phyloP scores from a whole-genome alignment of 2,797 vertebrate genomes.

The Sebastes hubbsi region DNA sequence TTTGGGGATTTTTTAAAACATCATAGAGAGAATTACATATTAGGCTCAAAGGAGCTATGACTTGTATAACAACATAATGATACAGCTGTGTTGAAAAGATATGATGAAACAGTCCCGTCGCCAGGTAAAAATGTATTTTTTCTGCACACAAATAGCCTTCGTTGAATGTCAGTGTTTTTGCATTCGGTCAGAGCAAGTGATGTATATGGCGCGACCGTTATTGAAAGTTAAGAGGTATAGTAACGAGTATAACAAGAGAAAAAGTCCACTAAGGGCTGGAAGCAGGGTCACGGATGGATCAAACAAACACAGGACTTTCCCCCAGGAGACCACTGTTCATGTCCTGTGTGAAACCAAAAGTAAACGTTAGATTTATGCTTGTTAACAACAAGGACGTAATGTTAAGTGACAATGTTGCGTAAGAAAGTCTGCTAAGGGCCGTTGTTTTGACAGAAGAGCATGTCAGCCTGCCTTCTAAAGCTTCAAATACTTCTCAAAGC shows the following conservation, averaged over 20 bases:
- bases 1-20: background rate
- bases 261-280: background rate
- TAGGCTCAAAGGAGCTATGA: background rate
- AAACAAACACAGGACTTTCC: background rate
- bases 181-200: background rate
- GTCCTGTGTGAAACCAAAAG: background rate
- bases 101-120: background rate
- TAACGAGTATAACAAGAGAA: background rate
- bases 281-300: background rate
- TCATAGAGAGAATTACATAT: background rate
- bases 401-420: no score
- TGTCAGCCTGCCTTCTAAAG: no score
- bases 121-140: background rate
- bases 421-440: no score
- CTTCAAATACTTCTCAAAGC: no score
- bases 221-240: background rate
- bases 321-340: background rate
- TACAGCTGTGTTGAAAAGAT: background rate
- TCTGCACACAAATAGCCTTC: background rate
- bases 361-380: background rate
- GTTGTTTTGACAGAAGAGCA: no score
- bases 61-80: conserved; percentile 1
- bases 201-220: background rate
- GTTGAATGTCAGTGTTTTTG: background rate
- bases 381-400: background rate